phyloP scores from a whole-genome alignment of 1,140 invertebrate genomes.

The Zaprionus taronus region DNA sequence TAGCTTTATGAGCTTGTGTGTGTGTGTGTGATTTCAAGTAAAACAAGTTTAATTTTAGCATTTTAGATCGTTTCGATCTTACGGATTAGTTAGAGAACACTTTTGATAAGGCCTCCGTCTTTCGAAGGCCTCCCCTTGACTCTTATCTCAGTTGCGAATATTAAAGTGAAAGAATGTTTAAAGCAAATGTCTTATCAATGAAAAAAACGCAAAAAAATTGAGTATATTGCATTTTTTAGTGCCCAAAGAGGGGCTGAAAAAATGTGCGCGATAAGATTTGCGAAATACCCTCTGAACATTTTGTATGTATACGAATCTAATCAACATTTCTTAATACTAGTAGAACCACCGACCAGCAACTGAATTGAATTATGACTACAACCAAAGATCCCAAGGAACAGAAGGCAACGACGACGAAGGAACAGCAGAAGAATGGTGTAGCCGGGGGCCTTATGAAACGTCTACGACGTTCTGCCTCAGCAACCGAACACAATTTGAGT shows the following conservation, averaged over 20 bases:
- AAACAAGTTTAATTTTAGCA: slow-evolving; percentile 22
- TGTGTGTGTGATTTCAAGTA: slow-evolving; percentile 1
- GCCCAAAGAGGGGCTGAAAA: slow-evolving; percentile 5
- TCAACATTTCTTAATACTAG: slow-evolving; percentile 8
- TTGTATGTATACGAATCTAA: slow-evolving; percentile 19
- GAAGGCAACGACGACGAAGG: slow-evolving; percentile 25
- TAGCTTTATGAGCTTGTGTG: background rate
- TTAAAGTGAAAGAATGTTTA: slow-evolving; percentile 7
- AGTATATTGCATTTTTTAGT: slow-evolving; percentile 34
- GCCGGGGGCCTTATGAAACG: slow-evolving; percentile 71
- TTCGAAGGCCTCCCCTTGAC: background rate
- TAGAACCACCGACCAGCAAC: slow-evolving; percentile 12
- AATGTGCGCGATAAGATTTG: slow-evolving; percentile 32
- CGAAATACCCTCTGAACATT: slow-evolving; percentile 1
- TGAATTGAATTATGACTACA: slow-evolving; percentile 51
- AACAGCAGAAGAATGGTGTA: slow-evolving; percentile 55
- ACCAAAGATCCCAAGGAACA: slow-evolving; percentile 69
- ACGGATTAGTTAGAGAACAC: slow-evolving; percentile 19
- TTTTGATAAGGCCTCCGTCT: slow-evolving; percentile 14
- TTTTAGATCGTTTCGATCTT: slow-evolving; percentile 13
- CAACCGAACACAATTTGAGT: slow-evolving; percentile 75
- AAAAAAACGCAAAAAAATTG: background rate
- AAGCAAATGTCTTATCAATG: slow-evolving; percentile 30
- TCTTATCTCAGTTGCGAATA: slow-evolving; percentile 2
- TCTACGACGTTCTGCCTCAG: slow-evolving; percentile 71